phyloP scores from a whole-genome alignment of 2,113 vertebrate genomes.

The Epinephelus moara region DNA sequence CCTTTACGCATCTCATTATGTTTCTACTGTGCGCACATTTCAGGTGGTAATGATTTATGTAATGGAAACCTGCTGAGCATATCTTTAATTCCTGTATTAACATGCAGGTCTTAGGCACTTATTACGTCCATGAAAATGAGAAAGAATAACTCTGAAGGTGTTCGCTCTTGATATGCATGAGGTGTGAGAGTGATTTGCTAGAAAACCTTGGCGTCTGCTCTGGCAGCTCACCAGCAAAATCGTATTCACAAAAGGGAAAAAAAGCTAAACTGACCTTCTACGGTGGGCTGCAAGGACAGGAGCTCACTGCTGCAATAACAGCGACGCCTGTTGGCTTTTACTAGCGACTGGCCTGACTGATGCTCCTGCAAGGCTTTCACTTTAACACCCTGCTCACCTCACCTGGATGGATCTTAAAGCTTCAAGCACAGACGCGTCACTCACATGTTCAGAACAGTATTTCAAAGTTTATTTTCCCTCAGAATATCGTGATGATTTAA shows the following conservation, averaged over 20 bases:
- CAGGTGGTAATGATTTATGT: slow-evolving; percentile 34
- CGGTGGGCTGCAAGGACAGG: slow-evolving; percentile 68
- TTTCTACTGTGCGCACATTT: not conserved
- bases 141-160: slow-evolving; percentile 17
- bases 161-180: slow-evolving; percentile 35
- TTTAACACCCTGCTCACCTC: not conserved
- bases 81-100: slow-evolving; percentile 17
- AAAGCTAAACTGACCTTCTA: slow-evolving; percentile 69
- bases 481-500: slow-evolving; percentile 65
- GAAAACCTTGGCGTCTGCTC: slow-evolving; percentile 44
- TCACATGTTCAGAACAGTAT: slow-evolving; percentile 44
- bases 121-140: slow-evolving; percentile 18
- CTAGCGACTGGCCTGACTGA: slow-evolving; percentile 22
- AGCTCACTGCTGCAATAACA: slow-evolving; percentile 65
- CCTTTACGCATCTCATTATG: slow-evolving; percentile 35
- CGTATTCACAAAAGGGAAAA: slow-evolving; percentile 36
- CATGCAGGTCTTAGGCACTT: not conserved
- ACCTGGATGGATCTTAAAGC: not conserved
- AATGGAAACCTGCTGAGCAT: slow-evolving; percentile 2
- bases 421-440: not conserved
- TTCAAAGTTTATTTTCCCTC: slow-evolving; percentile 81
- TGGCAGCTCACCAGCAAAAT: slow-evolving; percentile 67
- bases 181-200: slow-evolving; percentile 38
- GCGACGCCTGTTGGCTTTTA: slow-evolving; percentile 74
- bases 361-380: not conserved